These are phyloP conservation scores for Anolis sagrei DNA, from an alignment of 2,113 vertebrate genomes.

Conservation along the genomic window DNA sequence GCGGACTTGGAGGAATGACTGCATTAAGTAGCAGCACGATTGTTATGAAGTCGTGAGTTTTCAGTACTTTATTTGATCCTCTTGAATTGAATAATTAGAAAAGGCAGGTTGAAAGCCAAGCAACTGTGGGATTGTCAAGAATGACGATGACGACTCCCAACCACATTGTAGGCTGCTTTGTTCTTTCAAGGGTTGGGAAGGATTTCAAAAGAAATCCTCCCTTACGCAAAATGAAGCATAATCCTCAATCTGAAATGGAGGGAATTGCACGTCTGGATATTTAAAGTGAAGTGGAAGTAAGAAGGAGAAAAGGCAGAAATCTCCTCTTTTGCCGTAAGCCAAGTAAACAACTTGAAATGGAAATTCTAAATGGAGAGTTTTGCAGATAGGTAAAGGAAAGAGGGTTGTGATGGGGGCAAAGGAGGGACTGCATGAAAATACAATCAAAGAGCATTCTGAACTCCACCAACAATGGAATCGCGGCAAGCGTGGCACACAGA, in stretches of 20 bases:
- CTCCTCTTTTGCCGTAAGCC: not conserved
- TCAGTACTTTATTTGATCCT: not conserved
- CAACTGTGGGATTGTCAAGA: constrained; percentile 1
- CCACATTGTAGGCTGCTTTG: not conserved
- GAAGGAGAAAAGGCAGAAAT: not conserved
- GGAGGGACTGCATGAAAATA: no score
- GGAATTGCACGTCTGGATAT: constrained; percentile 10
- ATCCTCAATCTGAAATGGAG: constrained; percentile 7
- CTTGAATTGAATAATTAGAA: not conserved
- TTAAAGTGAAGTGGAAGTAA: constrained; percentile 15
- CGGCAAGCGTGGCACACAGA: no score
- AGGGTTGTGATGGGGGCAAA: no score
- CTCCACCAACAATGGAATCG: no score
- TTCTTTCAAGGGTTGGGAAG: constrained; percentile 38
- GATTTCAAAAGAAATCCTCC: constrained; percentile 8
- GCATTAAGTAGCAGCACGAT: no score
- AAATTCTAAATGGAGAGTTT: constrained; percentile 1
- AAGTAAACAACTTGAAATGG: constrained; percentile 30
- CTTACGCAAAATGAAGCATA: constrained; percentile 8
- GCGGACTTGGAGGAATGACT: no score
- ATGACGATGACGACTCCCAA: not conserved
- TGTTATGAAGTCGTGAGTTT: no score
- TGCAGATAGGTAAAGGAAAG: not conserved
- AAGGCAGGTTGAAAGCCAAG: constrained; percentile 17
- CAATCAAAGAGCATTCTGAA: no score